Conservation (phyloP, 2,888 invertebrate genomes). For the Drosophila kanekoi region DNA sequence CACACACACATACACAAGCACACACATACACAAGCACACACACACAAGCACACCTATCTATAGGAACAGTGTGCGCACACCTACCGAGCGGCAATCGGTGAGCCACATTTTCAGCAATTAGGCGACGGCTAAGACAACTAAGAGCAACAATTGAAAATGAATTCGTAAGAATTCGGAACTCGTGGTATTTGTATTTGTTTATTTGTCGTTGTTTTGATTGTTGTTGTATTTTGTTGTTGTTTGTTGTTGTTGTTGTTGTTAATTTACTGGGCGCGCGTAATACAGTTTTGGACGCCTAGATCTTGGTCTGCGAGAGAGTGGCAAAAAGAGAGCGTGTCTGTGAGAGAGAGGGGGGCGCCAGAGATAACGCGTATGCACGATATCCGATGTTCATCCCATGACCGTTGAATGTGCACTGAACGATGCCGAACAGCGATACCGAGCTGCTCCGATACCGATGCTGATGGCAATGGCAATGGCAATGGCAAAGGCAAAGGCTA, state of each 20-base stretch:
- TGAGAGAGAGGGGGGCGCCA: constrained; percentile 1
- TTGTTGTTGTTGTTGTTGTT: constrained; percentile 1
- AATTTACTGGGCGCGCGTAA: constrained; percentile 17
- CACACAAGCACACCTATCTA: constrained; percentile 9
- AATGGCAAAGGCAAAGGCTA: constrained; percentile 2
- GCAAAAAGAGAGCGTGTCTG: background rate
- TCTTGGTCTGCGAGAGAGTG: constrained; percentile 5
- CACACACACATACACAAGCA: constrained; percentile 7
- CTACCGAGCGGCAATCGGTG: constrained; percentile 68
- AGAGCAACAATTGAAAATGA: constrained; percentile 21
- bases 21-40: constrained; percentile 4
- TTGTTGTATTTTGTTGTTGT: background rate
- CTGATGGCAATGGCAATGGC: constrained; percentile 21
- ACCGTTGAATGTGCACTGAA: constrained; percentile 67
- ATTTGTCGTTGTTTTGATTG: background rate
- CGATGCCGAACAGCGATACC: constrained; percentile 40
- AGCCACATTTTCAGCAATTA: constrained; percentile 64
- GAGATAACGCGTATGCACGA: constrained; percentile 51
- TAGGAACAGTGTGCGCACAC: constrained; percentile 21
- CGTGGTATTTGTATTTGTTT: constrained; percentile 4
- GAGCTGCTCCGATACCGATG: constrained; percentile 12
- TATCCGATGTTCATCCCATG: constrained; percentile 71
- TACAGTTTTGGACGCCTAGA: constrained; percentile 15
- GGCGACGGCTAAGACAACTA: constrained; percentile 21
- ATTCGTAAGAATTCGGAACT: constrained; percentile 7